A percentile compares a stretch with the other conserved stretches of the same genome.
Evolutionary conservation across 2,797 vertebrate genomes (phyloP).

Genomic region (Mycteria americana): DNA sequence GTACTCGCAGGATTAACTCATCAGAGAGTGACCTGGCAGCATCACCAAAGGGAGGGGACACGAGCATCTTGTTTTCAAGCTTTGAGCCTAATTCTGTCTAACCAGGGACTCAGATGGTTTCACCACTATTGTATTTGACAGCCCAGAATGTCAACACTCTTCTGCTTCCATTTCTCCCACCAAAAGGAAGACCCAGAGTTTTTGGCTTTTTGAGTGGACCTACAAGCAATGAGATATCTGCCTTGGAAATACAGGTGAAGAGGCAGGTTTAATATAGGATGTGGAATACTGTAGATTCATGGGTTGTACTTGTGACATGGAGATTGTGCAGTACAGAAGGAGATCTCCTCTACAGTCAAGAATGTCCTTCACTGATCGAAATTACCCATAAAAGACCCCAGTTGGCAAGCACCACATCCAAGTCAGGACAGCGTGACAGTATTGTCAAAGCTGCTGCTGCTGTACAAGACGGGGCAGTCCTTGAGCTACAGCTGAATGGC

Average conservation of each 20-base stretch:
- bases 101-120: background rate
- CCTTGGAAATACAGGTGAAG: background rate
- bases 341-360: background rate
- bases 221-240: background rate
- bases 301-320: background rate
- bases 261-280: background rate
- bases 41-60: background rate
- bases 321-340: background rate
- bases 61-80: background rate
- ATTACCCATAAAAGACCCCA: background rate
- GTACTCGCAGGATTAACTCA: background rate
- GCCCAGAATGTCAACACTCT: background rate
- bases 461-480: accelerated
- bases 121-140: background rate
- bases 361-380: background rate
- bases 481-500: background rate
- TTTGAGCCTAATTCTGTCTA: background rate
- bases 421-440: background rate
- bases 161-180: background rate
- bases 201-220: accelerated
- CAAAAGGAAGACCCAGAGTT: background rate
- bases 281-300: background rate
- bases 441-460: background rate
- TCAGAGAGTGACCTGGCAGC: background rate
- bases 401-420: background rate